Percentiles rank a stretch among this genome's conserved stretches.
Conservation (phyloP, 92 coral and sea anemone genomes). For the Actinostola sp. region DNA sequence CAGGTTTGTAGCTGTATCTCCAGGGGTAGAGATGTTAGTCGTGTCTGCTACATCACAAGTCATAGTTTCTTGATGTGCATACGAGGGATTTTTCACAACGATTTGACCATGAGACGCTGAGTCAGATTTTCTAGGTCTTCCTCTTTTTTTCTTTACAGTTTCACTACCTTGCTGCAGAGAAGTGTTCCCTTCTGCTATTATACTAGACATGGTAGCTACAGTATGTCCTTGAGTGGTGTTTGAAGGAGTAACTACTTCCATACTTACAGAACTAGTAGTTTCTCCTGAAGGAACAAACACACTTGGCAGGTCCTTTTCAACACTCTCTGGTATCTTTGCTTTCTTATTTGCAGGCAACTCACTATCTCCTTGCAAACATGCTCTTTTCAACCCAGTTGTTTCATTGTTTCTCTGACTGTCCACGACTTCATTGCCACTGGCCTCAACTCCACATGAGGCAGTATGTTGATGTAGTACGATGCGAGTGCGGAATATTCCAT, state of each 20-base stretch:
- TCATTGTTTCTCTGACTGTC: not conserved
- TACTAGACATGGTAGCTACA: not conserved
- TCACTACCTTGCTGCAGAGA: not conserved
- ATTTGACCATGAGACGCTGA: not conserved
- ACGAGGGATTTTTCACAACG: too few relatives aligned
- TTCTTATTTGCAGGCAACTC: not conserved
- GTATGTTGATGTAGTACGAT: slow-evolving; percentile 54
- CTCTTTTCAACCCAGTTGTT: not conserved
- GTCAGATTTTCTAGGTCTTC: slow-evolving; percentile 24
- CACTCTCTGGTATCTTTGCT: not conserved
- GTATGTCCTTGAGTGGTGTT: too few relatives aligned
- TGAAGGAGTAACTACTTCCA: too few relatives aligned
- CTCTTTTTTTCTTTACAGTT: slow-evolving; percentile 34
- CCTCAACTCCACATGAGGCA: not conserved
- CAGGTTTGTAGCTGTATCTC: too few relatives aligned
- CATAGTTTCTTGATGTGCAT: too few relatives aligned
- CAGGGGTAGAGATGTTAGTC: too few relatives aligned
- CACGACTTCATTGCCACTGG: too few relatives aligned
- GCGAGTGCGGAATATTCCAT: slow-evolving; percentile 44
- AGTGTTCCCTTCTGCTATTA: not conserved
- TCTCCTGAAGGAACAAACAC: not conserved
- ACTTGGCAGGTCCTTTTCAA: not conserved
- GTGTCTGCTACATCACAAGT: too few relatives aligned
- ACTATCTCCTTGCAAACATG: not conserved
- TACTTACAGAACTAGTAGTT: not conserved